Evolutionary conservation across 2,797 vertebrate species (phyloP).

Genomic region (Paramormyrops hopkinsi): DNA sequence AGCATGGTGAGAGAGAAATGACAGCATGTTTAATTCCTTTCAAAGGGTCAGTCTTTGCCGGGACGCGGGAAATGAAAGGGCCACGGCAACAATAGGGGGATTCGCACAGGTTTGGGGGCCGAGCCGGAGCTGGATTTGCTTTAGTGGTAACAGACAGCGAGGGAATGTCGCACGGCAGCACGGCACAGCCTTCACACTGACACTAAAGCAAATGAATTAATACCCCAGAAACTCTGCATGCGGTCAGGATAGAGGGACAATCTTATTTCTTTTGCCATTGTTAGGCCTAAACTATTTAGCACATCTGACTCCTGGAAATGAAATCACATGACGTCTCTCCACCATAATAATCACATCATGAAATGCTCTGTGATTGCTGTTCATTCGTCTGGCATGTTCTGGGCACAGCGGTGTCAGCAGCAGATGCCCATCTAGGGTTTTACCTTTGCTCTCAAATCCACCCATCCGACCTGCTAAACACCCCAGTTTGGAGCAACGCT

Average conservation of each 20-base stretch:
- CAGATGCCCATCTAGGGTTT: background rate
- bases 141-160: background rate
- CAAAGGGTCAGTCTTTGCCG: slow-evolving; percentile 20
- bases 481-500: background rate
- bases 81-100: background rate
- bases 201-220: slow-evolving; percentile 13
- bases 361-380: background rate
- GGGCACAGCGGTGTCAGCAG: background rate
- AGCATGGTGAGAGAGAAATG: slow-evolving; percentile 54
- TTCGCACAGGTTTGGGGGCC: background rate
- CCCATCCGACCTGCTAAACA: background rate
- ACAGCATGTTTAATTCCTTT: slow-evolving; percentile 31
- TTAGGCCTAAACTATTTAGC: slow-evolving; percentile 23
- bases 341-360: slow-evolving; percentile 5
- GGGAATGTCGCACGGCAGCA: background rate
- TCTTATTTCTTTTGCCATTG: slow-evolving; percentile 1
- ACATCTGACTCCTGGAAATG: slow-evolving; percentile 28
- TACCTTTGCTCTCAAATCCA: slow-evolving; percentile 34
- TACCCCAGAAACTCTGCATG: background rate
- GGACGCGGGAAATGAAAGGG: slow-evolving; percentile 9
- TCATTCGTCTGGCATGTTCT: background rate
- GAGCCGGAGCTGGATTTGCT: slow-evolving; percentile 11
- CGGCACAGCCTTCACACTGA: background rate
- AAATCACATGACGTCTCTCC: slow-evolving; percentile 35
- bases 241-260: slow-evolving; percentile 13